These are phyloP conservation scores for Augochlora pura DNA, from an alignment of 1,140 invertebrate genomes.

Conservation along the genomic window DNA sequence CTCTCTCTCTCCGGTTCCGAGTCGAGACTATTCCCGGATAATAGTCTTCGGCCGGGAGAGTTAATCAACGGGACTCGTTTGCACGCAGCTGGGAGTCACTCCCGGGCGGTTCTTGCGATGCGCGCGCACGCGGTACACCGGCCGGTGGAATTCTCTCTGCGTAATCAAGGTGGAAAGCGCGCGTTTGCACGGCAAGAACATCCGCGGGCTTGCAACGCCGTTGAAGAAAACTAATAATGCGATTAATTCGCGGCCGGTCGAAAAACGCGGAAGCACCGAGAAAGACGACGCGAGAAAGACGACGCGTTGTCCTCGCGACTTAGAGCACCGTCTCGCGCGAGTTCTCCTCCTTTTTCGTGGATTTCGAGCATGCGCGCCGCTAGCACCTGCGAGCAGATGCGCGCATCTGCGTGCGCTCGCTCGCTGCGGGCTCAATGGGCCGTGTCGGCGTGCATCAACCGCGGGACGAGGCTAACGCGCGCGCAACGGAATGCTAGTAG, in stretches of 20 bases:
- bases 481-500: slow-evolving; percentile 43
- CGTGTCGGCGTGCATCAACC: slow-evolving; percentile 54
- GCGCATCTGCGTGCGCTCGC: slow-evolving; percentile 7
- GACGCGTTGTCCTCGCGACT: too few species aligned
- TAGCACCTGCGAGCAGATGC: slow-evolving; percentile 10
- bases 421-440: slow-evolving; percentile 55
- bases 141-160: too few species aligned
- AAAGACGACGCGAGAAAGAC: too few species aligned
- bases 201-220: too few species aligned
- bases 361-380: slow-evolving; percentile 16
- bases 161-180: not conserved
- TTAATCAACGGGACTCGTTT: slow-evolving; percentile 28
- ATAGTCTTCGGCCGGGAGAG: slow-evolving; percentile 16
- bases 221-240: not conserved
- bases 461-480: slow-evolving; percentile 47
- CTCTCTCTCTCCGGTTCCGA: too few species aligned
- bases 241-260: not conserved
- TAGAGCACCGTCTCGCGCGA: not conserved
- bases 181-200: not conserved
- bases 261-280: slow-evolving; percentile 6
- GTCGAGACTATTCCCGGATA: slow-evolving; percentile 11
- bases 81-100: not conserved
- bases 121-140: too few species aligned
- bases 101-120: not conserved
- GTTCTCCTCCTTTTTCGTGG: slow-evolving; percentile 17